phyloP scores from a whole-genome alignment of 2,888 invertebrate genomes.

The Clitarchus hookeri region DNA sequence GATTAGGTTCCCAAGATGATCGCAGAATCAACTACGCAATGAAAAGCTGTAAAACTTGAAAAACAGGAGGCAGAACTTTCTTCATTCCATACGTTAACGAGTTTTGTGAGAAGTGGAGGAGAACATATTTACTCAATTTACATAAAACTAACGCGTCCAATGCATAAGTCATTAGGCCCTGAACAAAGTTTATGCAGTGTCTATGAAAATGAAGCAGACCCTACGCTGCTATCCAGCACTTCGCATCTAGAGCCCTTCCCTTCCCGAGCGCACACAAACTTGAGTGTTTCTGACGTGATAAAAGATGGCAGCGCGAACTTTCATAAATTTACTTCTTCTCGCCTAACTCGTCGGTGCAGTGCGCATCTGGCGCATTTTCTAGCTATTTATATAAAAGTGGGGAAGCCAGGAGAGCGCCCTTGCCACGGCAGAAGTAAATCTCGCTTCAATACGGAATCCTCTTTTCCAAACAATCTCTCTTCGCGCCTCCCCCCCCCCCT shows the following conservation, averaged over 20 bases:
- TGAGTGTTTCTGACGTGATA: neutral
- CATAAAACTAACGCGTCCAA: neutral
- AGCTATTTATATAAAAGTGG: neutral
- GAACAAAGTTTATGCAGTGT: neutral
- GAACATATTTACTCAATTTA: no score
- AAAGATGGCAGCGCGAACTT: neutral
- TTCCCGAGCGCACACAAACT: neutral
- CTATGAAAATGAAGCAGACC: neutral
- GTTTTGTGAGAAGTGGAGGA: no score
- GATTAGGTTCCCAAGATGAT: no score
- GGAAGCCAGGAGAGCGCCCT: neutral
- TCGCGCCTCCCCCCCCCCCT: neutral
- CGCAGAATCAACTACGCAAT: no score
- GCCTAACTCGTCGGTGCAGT: neutral
- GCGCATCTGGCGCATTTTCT: neutral
- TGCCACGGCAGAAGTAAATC: slow-evolving; percentile 6
- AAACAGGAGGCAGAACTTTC: no score
- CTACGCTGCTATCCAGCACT: neutral
- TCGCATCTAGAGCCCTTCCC: neutral
- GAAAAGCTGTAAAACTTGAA: no score
- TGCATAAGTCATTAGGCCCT: neutral
- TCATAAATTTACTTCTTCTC: neutral
- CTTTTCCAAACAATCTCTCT: neutral
- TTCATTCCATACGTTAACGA: no score
- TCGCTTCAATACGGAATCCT: slow-evolving; percentile 14